phyloP scores from a whole-genome alignment of 30 jellyfish, hydroid and myxozoan species.

The Pelagia noctiluca region DNA sequence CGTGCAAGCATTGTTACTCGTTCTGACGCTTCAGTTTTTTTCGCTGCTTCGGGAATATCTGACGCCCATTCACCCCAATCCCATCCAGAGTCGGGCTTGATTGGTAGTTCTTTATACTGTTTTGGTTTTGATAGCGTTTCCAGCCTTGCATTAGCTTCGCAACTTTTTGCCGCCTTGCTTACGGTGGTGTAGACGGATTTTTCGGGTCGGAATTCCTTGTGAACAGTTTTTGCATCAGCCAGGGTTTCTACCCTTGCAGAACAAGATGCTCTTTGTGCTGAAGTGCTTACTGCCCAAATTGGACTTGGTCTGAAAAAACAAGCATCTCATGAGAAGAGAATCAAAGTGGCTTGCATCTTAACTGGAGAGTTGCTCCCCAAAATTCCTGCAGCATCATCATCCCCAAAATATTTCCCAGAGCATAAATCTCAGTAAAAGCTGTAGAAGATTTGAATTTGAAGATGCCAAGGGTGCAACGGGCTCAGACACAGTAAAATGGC shows the following conservation, averaged over 20 bases:
- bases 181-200: constrained; percentile 85
- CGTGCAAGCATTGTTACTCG: constrained; percentile 78
- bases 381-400: too few relatives aligned
- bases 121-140: constrained; percentile 83
- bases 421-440: too few relatives aligned
- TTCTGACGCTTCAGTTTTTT: constrained; percentile 81
- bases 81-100: constrained; percentile 94
- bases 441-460: too few relatives aligned
- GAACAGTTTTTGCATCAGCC: constrained; percentile 79
- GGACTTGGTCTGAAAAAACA: constrained; percentile 82
- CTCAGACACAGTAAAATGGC: too few relatives aligned
- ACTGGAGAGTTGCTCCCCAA: too few relatives aligned
- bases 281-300: constrained; percentile 84
- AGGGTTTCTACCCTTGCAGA: constrained; percentile 67
- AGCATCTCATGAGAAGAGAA: too few relatives aligned
- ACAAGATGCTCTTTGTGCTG: constrained; percentile 69
- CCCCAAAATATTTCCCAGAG: too few relatives aligned
- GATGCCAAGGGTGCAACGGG: too few relatives aligned
- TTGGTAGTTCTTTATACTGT: constrained; percentile 71
- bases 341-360: too few relatives aligned
- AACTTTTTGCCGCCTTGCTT: constrained; percentile 83
- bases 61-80: constrained; percentile 99
- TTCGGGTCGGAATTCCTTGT: constrained; percentile 77
- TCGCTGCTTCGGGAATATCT: constrained; percentile 96
- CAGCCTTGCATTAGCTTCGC: constrained; percentile 73